A percentile compares a stretch with the other conserved stretches of the same genome.
Evolutionary conservation across 2,113 vertebrate species (phyloP).

Genomic region (Caloenas nicobarica): DNA sequence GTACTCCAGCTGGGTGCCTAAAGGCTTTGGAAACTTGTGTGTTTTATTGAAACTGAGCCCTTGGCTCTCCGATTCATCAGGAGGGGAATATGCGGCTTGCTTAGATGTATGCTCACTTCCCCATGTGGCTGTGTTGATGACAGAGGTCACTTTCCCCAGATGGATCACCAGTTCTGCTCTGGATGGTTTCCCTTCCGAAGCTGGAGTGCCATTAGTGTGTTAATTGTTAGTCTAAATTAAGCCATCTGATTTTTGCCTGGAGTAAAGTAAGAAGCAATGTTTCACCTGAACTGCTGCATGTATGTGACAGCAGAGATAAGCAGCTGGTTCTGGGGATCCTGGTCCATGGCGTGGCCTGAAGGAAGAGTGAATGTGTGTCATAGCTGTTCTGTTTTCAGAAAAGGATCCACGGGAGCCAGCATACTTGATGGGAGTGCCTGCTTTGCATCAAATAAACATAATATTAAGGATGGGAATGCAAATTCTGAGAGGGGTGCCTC

Average conservation of each 20-base stretch:
- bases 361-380: neutral
- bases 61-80: rapidly evolving
- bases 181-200: neutral
- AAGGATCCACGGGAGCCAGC: neutral
- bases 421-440: neutral
- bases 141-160: neutral
- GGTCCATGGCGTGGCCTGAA: neutral
- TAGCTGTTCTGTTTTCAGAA: neutral
- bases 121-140: neutral
- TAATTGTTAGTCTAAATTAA: neutral
- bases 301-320: neutral
- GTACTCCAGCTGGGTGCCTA: neutral
- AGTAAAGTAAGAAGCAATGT: neutral
- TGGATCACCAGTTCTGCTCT: neutral
- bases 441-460: neutral
- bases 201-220: neutral
- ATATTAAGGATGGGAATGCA: neutral
- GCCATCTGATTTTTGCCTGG: neutral
- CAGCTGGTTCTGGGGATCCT: neutral
- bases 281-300: neutral
- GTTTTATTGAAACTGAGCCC: neutral
- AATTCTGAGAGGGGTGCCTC: neutral
- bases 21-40: neutral
- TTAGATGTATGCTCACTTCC: neutral
- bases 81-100: neutral